These are phyloP conservation scores for Decapterus maruadsi DNA, from an alignment of 2,797 vertebrate species.

Conservation along the genomic window DNA sequence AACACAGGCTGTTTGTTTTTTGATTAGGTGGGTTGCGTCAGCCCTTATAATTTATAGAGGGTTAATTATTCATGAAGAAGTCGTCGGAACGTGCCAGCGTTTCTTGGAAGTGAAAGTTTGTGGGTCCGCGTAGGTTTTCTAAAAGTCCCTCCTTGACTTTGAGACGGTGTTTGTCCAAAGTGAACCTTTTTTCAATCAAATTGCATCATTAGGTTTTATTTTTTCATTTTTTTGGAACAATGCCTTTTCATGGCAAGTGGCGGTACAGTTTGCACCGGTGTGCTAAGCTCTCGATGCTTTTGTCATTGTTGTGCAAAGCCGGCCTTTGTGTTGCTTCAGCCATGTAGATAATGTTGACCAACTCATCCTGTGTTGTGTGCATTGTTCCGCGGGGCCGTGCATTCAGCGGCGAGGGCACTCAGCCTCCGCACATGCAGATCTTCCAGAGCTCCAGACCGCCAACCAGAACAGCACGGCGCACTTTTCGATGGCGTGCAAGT, in stretches of 20 bases:
- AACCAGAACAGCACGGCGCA: not conserved
- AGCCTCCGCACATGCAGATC: conserved; percentile 4
- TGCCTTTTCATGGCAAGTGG: conserved; percentile 31
- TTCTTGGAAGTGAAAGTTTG: conserved; percentile 9
- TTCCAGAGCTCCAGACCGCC: not conserved
- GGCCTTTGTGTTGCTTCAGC: conserved; percentile 70
- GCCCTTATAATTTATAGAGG: conserved; percentile 16
- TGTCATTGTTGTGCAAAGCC: conserved; percentile 67
- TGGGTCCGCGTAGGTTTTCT: not conserved
- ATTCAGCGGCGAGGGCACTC: conserved; percentile 23
- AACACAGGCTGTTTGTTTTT: conserved; percentile 53
- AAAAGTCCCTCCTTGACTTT: not conserved
- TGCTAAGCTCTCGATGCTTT: conserved; percentile 54
- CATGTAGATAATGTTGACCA: conserved; percentile 70
- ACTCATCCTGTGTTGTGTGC: conserved; percentile 48
- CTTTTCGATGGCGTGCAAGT: not conserved
- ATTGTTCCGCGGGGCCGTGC: conserved; percentile 25
- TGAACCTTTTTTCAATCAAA: not conserved
- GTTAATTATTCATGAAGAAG: conserved; percentile 18
- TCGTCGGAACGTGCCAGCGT: conserved; percentile 5
- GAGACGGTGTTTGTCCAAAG: not conserved
- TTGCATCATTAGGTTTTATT: not conserved
- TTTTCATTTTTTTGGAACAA: not conserved
- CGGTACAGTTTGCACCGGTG: conserved; percentile 44
- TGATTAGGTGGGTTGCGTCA: conserved; percentile 40